These are phyloP conservation scores for Copidosoma floridanum DNA, from an alignment of 1,140 invertebrate species.

Conservation along the genomic window DNA sequence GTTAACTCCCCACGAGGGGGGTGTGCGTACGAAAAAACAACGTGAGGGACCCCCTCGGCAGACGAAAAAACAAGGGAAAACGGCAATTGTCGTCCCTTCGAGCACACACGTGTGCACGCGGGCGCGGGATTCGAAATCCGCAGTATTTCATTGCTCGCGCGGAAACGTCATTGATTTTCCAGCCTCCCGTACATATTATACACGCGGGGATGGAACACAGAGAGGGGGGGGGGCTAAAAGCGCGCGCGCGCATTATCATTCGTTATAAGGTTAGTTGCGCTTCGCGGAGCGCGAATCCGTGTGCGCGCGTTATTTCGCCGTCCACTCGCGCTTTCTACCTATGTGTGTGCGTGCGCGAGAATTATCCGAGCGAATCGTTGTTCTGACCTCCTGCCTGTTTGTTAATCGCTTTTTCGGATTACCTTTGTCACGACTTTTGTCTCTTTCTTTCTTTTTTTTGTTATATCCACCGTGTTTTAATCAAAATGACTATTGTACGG, in stretches of 20 bases:
- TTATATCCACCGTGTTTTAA: too few species aligned
- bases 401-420: constrained; percentile 17
- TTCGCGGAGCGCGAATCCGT: constrained; percentile 28
- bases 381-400: too few species aligned
- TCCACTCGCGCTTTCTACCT: too few species aligned
- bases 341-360: not conserved
- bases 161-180: constrained; percentile 16
- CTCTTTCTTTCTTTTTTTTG: too few species aligned
- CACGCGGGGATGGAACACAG: too few species aligned
- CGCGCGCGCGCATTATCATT: constrained; percentile 35
- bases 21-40: too few species aligned
- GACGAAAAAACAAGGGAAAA: too few species aligned
- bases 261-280: constrained; percentile 35
- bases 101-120: not conserved
- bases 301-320: constrained; percentile 17
- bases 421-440: too few species aligned
- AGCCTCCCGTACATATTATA: not conserved
- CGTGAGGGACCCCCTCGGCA: too few species aligned
- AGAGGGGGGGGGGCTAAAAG: not conserved
- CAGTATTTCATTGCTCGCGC: constrained; percentile 9
- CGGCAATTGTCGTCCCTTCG: too few species aligned
- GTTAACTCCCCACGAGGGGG: too few species aligned
- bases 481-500: too few species aligned
- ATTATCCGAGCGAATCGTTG: constrained; percentile 11
- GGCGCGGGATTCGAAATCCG: not conserved